Base-by-base conservation (phyloP, 2,888 invertebrate genomes). In the Oconnorella tubifera region DNA sequence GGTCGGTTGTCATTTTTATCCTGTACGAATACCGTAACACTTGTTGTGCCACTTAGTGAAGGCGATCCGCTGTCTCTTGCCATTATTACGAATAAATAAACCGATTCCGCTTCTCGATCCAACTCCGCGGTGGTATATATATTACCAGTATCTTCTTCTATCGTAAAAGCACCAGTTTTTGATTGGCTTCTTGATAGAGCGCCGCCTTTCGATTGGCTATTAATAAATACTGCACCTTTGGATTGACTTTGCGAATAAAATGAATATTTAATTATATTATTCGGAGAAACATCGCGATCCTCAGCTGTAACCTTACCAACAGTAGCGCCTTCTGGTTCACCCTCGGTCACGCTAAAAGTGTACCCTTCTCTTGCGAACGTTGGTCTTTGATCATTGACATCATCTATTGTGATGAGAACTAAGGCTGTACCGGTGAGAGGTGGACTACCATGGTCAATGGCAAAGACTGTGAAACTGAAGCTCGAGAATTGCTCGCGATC, bases 391-490 rank as follows among this genome's bases (percentile, higher is more conserved):
- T 72, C 72, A 60, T 72, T 70, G 40, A 65, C 64, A 61, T 72
- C 72, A 19, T 58, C 56, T 28, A 72, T 61, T 27, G 31, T 64
- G 56, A 72, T 69, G 31, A 57, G 49, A 27, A 72, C 94, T 4
- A 90, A 91, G 19, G 94, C 94, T 3, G 89, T 90, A 60, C 94
- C 91, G 63, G 92, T 90, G 33, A 90, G 84, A 1, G 93, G 91
- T 27, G 91, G 90, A 25, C 50, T 53, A 0, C 91, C 93, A 74
- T 90, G 89, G 84, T 95, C 95, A 78, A 91, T 89, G 4, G 94
- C 95, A 80, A 90, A 90, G 64, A 95, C 87, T 4, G 91, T 61
- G 49, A 71, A 63, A 14, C 55, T 33, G 48, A 67, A 59, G 28
- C 33, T 48, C 10, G 62, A 33, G 19, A 56, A 49, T 92, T 88